Conservation (phyloP, 2,888 invertebrate species). For the Tortricodes alternella region DNA sequence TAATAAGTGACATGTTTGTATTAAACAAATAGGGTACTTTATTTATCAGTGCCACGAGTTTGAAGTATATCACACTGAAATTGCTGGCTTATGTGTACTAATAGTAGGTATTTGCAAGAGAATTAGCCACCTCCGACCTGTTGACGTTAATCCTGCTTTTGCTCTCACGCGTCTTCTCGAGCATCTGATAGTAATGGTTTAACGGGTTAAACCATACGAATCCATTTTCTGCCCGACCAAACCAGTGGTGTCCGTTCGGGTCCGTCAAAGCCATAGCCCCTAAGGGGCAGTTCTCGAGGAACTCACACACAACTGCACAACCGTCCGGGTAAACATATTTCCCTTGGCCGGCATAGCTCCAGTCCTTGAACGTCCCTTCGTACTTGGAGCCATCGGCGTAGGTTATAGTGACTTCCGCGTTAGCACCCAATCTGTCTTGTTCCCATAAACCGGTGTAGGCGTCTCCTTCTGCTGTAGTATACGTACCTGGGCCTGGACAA, state of each 20-base stretch:
- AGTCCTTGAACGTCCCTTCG: slow-evolving; percentile 74
- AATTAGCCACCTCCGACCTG: slow-evolving; percentile 9
- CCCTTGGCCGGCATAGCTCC: slow-evolving; percentile 73
- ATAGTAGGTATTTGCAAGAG: background rate
- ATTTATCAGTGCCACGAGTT: too few species aligned
- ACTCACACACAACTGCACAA: slow-evolving; percentile 69
- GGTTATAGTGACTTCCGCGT: slow-evolving; percentile 55
- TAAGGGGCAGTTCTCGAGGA: slow-evolving; percentile 75
- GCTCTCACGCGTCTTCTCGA: slow-evolving; percentile 50
- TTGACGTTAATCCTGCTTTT: slow-evolving; percentile 15
- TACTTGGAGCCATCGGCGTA: slow-evolving; percentile 77
- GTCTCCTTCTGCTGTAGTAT: slow-evolving; percentile 83
- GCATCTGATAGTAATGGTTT: slow-evolving; percentile 67
- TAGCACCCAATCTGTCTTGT: slow-evolving; percentile 70
- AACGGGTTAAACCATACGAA: slow-evolving; percentile 67
- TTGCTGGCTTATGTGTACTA: too few species aligned
- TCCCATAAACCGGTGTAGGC: slow-evolving; percentile 82
- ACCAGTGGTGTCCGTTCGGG: slow-evolving; percentile 79
- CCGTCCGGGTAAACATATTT: slow-evolving; percentile 78
- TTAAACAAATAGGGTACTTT: too few species aligned
- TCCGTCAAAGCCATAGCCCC: slow-evolving; percentile 66
- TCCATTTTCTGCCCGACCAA: slow-evolving; percentile 67
- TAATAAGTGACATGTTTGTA: too few species aligned
- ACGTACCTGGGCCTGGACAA: slow-evolving; percentile 73
- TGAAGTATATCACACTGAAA: too few species aligned